A percentile compares a stretch with the other conserved stretches of the same genome.
phyloP scores from a whole-genome alignment of 2,888 invertebrate species.

The Ophraella communa region DNA sequence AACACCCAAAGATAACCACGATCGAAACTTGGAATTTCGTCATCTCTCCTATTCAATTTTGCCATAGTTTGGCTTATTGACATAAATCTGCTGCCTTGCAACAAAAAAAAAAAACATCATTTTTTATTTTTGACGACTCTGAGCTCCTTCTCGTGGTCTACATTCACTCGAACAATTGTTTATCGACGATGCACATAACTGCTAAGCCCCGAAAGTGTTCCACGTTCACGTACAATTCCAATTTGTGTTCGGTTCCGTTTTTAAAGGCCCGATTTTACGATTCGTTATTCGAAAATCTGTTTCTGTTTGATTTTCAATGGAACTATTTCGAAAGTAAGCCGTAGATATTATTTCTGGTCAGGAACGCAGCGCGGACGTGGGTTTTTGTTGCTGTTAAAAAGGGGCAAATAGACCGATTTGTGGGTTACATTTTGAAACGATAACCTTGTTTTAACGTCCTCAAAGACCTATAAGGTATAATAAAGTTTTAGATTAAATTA shows the following conservation, averaged over 20 bases:
- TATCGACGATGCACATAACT: constrained; percentile 2
- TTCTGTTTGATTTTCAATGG: constrained; percentile 27
- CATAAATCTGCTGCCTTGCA: background rate
- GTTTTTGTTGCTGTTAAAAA: background rate
- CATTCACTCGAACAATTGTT: constrained; percentile 3
- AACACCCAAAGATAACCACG: no score
- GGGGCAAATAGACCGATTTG: background rate
- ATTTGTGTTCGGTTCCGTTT: background rate
- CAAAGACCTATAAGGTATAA: no score
- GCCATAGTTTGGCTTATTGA: background rate
- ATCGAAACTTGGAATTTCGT: no score
- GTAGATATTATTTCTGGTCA: constrained; percentile 36
- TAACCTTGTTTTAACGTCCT: background rate
- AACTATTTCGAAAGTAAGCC: constrained; percentile 30
- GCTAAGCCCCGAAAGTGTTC: constrained; percentile 1
- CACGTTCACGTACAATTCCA: background rate
- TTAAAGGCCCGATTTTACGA: constrained; percentile 1
- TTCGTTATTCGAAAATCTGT: constrained; percentile 8
- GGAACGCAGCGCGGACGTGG: constrained; percentile 26
- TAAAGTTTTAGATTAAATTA: no score
- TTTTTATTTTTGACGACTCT: background rate
- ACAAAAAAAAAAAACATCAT: background rate
- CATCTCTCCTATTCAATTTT: background rate
- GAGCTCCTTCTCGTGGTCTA: background rate
- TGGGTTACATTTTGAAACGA: background rate